Evolutionary conservation across 2,797 vertebrate genomes (phyloP).

Genomic region (Hydrocynus forskahlii): DNA sequence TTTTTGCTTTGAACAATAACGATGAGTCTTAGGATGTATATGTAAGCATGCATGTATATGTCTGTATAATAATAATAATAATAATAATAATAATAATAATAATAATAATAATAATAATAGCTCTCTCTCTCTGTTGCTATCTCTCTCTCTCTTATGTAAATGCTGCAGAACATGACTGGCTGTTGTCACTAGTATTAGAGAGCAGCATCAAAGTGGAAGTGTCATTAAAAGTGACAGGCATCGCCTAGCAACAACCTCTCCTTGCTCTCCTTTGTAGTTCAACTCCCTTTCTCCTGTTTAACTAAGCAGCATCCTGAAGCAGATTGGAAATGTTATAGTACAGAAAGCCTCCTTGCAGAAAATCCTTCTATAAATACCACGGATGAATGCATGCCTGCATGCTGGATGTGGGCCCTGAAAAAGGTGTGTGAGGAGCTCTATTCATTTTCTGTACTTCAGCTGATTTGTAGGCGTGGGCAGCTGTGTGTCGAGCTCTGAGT

Average conservation of each 20-base stretch:
- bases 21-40: too few species aligned
- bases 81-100: too few species aligned
- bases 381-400: neutral
- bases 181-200: slow-evolving; percentile 9
- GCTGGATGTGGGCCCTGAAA: neutral
- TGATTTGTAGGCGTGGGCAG: neutral
- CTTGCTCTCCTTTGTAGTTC: neutral
- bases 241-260: slow-evolving; percentile 32
- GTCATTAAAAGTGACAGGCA: slow-evolving; percentile 31
- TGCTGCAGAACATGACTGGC: neutral
- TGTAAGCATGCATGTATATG: too few species aligned
- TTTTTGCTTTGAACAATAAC: too few species aligned
- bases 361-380: neutral
- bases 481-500: neutral
- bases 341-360: neutral
- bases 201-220: slow-evolving; percentile 18
- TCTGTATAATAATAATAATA: too few species aligned
- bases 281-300: slow-evolving; percentile 26
- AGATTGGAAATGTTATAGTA: slow-evolving; percentile 8
- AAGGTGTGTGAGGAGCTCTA: neutral
- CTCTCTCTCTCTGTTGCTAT: neutral
- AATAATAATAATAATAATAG: too few species aligned
- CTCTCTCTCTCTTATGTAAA: neutral
- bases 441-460: neutral
- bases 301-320: slow-evolving; percentile 4